These are phyloP conservation scores for Actias luna DNA, from an alignment of 2,888 invertebrate species.

Conservation along the genomic window DNA sequence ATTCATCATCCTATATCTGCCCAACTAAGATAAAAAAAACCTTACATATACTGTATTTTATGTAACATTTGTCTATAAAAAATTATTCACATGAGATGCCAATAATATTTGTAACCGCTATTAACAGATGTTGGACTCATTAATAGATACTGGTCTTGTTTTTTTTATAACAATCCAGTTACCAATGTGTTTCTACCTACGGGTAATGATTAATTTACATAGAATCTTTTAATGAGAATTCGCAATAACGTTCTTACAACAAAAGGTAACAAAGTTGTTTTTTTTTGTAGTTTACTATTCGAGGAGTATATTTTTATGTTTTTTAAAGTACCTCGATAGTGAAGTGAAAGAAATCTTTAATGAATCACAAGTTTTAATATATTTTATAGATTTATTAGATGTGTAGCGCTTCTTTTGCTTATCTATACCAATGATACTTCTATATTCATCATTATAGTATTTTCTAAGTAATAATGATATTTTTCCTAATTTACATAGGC, in stretches of 20 bases:
- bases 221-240: background rate
- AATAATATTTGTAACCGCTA: constrained; percentile 4
- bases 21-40: background rate
- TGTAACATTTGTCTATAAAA: background rate
- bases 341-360: background rate
- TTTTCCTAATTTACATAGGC: too few relatives aligned
- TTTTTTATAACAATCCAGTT: background rate
- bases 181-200: background rate
- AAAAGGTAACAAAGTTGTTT: background rate
- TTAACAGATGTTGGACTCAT: background rate
- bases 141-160: constrained; percentile 1
- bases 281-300: background rate
- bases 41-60: background rate
- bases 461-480: too few relatives aligned
- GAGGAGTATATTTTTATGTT: background rate
- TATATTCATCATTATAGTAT: too few relatives aligned
- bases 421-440: too few relatives aligned
- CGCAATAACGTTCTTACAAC: background rate
- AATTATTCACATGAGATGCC: background rate
- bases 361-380: background rate
- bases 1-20: background rate
- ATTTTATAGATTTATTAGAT: background rate
- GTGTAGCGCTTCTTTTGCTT: too few relatives aligned
- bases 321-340: background rate
- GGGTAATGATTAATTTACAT: background rate